phyloP scores from a whole-genome alignment of 2,797 vertebrate genomes.

The Hemitrygon akajei region DNA sequence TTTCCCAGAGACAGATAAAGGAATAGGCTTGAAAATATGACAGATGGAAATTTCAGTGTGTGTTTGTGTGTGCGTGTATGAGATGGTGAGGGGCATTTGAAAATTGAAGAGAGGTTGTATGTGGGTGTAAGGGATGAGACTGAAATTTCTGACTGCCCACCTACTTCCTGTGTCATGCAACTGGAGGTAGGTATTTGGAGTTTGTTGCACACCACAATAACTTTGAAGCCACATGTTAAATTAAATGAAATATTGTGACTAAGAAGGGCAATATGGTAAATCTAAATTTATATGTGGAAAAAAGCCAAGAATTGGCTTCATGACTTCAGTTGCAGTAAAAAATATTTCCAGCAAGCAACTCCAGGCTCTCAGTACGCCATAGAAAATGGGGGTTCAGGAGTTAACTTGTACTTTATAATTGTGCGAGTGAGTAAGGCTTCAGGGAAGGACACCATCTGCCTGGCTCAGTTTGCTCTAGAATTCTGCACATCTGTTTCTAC shows the following conservation, averaged over 20 bases:
- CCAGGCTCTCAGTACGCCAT: background rate
- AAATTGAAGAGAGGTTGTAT: no score
- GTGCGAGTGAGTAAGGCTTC: background rate
- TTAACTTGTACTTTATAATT: background rate
- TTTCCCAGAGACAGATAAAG: background rate
- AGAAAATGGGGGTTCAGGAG: background rate
- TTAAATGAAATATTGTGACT: background rate
- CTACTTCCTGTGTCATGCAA: background rate
- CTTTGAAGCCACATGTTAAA: background rate
- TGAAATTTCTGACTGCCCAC: background rate
- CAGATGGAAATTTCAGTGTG: no score
- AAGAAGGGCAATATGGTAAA: background rate
- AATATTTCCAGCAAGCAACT: background rate
- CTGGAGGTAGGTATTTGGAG: background rate
- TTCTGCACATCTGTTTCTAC: constrained; percentile 1
- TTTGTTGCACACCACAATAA: background rate
- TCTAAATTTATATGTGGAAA: background rate
- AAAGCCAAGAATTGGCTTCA: background rate
- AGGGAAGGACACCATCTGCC: background rate
- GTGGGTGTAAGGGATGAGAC: background rate
- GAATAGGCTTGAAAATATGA: background rate
- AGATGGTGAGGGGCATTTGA: no score
- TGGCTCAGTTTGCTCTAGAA: background rate
- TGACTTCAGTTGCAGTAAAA: background rate
- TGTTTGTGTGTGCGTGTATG: no score